These are phyloP conservation scores for Tolmerus cingulatus DNA, from an alignment of 2,888 invertebrate genomes.

Conservation along the genomic window DNA sequence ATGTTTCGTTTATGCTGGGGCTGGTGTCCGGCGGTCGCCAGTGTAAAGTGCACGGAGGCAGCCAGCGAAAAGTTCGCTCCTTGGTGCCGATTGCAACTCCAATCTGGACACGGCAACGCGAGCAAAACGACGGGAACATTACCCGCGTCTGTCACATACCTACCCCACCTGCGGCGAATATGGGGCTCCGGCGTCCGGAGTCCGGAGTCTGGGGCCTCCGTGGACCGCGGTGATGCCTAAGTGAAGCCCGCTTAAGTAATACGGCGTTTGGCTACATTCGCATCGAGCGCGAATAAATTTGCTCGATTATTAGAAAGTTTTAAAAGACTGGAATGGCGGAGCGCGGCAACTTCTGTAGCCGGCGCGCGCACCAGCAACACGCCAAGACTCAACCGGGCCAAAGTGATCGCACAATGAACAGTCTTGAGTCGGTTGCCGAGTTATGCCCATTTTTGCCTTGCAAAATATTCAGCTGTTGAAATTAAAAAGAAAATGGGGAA, in stretches of 20 bases:
- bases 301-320: conserved; percentile 38
- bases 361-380: background rate
- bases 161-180: background rate
- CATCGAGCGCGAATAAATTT: conserved; percentile 25
- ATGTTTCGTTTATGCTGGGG: background rate
- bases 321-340: conserved; percentile 10
- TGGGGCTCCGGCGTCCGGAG: background rate
- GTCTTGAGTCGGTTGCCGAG: conserved; percentile 4
- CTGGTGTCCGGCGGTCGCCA: background rate
- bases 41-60: background rate
- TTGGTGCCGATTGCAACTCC: background rate
- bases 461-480: conserved; percentile 39
- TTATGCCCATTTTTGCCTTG: conserved; percentile 38
- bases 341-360: background rate
- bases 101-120: background rate
- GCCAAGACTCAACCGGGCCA: background rate
- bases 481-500: conserved; percentile 10
- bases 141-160: background rate
- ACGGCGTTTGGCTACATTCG: background rate
- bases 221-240: background rate
- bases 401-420: conserved; percentile 33
- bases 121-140: background rate
- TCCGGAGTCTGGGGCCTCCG: background rate
- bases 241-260: background rate
- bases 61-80: background rate